Conservation (phyloP, 2,888 invertebrate species). For the Nephrotoma guestfalica region DNA sequence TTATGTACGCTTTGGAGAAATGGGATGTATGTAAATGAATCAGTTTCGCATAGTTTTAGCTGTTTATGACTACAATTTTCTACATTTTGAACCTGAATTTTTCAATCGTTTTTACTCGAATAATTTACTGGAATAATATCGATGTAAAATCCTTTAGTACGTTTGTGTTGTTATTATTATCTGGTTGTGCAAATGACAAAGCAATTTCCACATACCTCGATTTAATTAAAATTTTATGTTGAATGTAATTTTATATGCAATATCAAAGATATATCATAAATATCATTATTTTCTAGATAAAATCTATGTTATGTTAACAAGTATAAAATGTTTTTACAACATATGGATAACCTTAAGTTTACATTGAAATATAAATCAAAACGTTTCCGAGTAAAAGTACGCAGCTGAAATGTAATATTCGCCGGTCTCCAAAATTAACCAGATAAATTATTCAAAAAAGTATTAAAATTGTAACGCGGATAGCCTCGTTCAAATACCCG, state of each 20-base stretch:
- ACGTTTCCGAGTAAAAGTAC: too few relatives aligned
- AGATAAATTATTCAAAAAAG: too few relatives aligned
- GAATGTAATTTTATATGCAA: background rate
- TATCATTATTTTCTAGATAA: too few relatives aligned
- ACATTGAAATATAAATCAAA: too few relatives aligned
- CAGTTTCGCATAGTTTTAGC: background rate
- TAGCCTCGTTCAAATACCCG: too few relatives aligned
- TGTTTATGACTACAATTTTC: background rate
- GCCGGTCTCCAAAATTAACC: too few relatives aligned
- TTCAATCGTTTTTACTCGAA: background rate
- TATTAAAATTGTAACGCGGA: too few relatives aligned
- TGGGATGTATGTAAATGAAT: background rate
- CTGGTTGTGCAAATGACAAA: background rate
- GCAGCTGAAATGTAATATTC: too few relatives aligned
- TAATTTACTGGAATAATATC: background rate
- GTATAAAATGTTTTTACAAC: too few relatives aligned
- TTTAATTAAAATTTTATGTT: background rate
- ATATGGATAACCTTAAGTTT: too few relatives aligned
- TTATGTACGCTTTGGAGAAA: background rate
- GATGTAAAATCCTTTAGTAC: background rate
- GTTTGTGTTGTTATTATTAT: background rate
- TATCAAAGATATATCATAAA: too few relatives aligned
- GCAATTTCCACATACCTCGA: background rate
- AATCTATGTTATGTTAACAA: too few relatives aligned
- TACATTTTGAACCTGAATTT: background rate